phyloP scores from a whole-genome alignment of 2,888 invertebrate species.

The Patella ulyssiponensis region DNA sequence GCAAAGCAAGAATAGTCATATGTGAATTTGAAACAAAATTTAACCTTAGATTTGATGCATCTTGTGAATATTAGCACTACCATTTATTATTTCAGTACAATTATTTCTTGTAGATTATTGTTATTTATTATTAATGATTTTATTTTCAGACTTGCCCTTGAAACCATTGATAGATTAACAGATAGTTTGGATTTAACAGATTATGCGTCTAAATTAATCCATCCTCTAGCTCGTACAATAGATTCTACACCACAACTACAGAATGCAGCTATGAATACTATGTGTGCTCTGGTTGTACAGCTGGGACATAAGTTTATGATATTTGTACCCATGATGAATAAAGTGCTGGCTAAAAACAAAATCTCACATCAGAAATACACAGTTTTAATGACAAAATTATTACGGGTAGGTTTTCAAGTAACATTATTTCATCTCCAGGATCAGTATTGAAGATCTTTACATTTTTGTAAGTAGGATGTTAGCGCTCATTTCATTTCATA shows the following conservation, averaged over 20 bases:
- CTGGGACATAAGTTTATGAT: conserved; percentile 87
- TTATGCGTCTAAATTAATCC: conserved; percentile 92
- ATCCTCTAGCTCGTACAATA: conserved; percentile 90
- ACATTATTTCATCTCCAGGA: too few relatives aligned
- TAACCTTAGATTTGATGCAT: too few relatives aligned
- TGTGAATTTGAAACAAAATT: too few relatives aligned
- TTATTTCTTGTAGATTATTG: too few relatives aligned
- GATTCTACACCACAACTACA: conserved; percentile 82
- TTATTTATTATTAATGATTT: neutral
- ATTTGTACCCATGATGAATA: conserved; percentile 92
- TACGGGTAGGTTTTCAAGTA: conserved; percentile 61
- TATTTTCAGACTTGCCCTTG: conserved; percentile 73
- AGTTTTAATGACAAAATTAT: conserved; percentile 76
- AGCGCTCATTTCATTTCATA: neutral
- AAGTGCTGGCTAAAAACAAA: conserved; percentile 75
- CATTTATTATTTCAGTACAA: too few relatives aligned
- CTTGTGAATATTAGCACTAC: too few relatives aligned
- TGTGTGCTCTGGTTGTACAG: conserved; percentile 89
- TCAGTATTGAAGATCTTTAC: neutral
- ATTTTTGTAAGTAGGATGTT: neutral
- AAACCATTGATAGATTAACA: conserved; percentile 90
- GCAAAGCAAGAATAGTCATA: too few relatives aligned
- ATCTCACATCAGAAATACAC: conserved; percentile 83
- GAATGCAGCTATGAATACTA: conserved; percentile 87
- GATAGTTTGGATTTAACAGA: conserved; percentile 93